A percentile compares a stretch with the other conserved stretches of the same genome.
These are phyloP conservation scores for Perithous albicinctus DNA, from an alignment of 2,888 invertebrate species.

Conservation along the genomic window DNA sequence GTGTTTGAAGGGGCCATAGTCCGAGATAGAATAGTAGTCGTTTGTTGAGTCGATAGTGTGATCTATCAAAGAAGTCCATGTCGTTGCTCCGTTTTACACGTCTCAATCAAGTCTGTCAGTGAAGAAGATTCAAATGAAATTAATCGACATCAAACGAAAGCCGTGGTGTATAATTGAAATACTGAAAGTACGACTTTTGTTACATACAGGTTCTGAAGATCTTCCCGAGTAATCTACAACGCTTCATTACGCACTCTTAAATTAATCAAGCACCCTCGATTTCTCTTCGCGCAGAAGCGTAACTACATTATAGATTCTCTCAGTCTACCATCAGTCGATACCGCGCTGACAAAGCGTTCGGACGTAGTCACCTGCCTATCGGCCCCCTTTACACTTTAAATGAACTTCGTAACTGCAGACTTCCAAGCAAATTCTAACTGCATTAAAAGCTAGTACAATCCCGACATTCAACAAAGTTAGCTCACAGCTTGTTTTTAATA, in stretches of 20 bases:
- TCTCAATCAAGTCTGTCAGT: neutral
- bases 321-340: neutral
- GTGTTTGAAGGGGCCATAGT: slow-evolving; percentile 47
- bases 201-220: neutral
- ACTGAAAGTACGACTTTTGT: neutral
- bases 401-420: neutral
- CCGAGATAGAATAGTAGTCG: slow-evolving; percentile 30
- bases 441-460: no score
- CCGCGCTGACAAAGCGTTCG: neutral
- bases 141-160: neutral
- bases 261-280: neutral
- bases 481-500: no score
- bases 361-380: no score
- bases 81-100: neutral
- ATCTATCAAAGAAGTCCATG: slow-evolving; percentile 49
- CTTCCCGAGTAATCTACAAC: neutral
- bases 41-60: slow-evolving; percentile 41
- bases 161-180: neutral
- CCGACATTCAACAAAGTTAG: no score
- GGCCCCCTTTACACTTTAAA: no score
- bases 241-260: neutral
- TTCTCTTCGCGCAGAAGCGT: neutral
- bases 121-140: neutral
- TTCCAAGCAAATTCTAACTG: no score
- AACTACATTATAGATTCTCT: slow-evolving; percentile 27